Evolutionary conservation across 1,140 invertebrate species (phyloP), one percentile per base, ranked within the genome.

Genomic region (Agrilus planipennis): DNA sequence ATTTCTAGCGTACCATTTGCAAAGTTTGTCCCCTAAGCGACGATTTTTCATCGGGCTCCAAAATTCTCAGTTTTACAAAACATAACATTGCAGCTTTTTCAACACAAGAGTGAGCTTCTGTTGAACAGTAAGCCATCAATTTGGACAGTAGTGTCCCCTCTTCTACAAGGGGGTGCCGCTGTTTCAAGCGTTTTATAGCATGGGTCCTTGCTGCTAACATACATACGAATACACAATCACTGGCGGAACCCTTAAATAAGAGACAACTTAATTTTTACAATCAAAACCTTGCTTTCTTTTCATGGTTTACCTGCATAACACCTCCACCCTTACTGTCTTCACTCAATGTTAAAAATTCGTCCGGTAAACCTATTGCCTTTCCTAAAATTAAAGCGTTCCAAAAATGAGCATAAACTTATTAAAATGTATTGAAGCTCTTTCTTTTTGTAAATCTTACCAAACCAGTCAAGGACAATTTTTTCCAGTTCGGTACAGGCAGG

Each of bases 31-130:
- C 95, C 41, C 93, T 73, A 9, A 99, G 70, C 11, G 84, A 80
- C 54, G 86, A 92, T 44, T 91, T 82, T 40, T 91, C 85, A 62
- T 99, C 95, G 0, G 94, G 89, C 57, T 98, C 93, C 19, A 99
- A 69, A 55, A 99, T 96, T 42, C 94, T 70, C 41, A 99, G 68
- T 61, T 98, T 99, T 0, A 99, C 93, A 57, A 98, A 94, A 49
- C 82, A 85, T 50, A 99, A 97, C 91, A 98, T 98, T 0, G 93
- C 95, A 10, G 92, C 92, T 63, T 99, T 99, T 68, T 99, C 95
- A 6, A 98, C 93, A 60, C 90, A 97, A n/a, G 92, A 97, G 64
- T 99, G 96, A 17, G 94, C 89, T 72, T 98, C 87, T 55, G 86
- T 84, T 27, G 77, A 87, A 64, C 83, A 89, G 54, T 88, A 89